Base-by-base conservation (phyloP, 2,888 invertebrate species). In the Pocota personata region DNA sequence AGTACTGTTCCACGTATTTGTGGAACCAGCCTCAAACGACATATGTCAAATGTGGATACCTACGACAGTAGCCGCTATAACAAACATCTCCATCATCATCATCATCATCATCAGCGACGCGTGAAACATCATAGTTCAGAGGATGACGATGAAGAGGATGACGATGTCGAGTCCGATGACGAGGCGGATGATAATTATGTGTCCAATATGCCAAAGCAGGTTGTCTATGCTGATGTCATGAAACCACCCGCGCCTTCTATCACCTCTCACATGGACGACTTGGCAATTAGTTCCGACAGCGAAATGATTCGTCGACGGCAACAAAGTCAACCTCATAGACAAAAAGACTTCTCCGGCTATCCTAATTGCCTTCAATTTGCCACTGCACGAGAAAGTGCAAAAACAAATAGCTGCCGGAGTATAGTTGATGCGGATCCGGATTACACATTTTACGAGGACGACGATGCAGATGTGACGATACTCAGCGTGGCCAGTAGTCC, bases 1-100 rank as follows among this genome's bases (percentile, higher is more conserved):
- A 48, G 67, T 43, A 50, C 78, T 24, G 60, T 82, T 58, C 89
- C 89, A 35, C 87, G 89, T 27, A 89, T 89, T 55, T 88, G 88
- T 77, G 89, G 89, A 6, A 89, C 89, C 43, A 89, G 88, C 72
- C 88, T 90, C 80, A 89, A 88, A 75, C 87, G 84, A 50, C 90
- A 87, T 67, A 88, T 88, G 82, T 89, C 88, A 1, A 89, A 89
- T 87, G 84, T 89, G 12, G 89, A 89, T 78, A 82, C 88, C 35
- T 89, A 88, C 60, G 88, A 88, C 71, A 67, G 87, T 24, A 88
- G 69, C 46, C 72, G 88, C 21, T 88, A 88, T 40, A 60, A 73
- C 24, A 71, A 77, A 55, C 77, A 86, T 60, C 43, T 66, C 30
- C 66, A 62, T 55, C 72, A 58, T 43, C 79, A 75, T 48, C 82